Evolutionary conservation across 2,113 vertebrate genomes (phyloP), one percentile per base, ranked within the genome.

Genomic region (Cyprinus carpio): DNA sequence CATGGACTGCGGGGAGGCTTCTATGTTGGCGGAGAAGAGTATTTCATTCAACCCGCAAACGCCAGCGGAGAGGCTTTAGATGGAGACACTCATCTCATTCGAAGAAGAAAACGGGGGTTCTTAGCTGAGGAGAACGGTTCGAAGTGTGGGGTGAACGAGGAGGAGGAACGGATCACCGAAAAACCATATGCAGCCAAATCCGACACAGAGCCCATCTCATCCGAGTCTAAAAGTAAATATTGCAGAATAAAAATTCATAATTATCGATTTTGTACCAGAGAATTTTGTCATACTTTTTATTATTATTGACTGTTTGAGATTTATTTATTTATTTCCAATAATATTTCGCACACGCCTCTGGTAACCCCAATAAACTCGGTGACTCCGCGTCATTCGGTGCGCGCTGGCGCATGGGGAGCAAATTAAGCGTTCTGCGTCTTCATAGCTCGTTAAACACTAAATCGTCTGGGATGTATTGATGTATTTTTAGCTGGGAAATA

Each of bases 101-200:
- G 94, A 88, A 89, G 93, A 82, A 92, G 93, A 86, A 87, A 84
- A 60, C 87, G 92, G 16, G 85, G 78, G 0, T 29, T 82, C 80
- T 62, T 79, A 54, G 74, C 86, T 3, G 90, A 90, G 88, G 93
- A 94, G 79, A 91, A 91, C 43, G 92, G 93, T 64, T 89, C 95
- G 85, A 97, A 96, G 90, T 99, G 97, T 78, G 97, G 96, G 64
- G 97, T 98, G 87, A 88, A 92, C 75, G 97, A 97, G 87, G 89
- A 93, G 80, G 90, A 91, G 85, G 88, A 90, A 82, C 74, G 87
- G 81, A 91, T 94, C 88, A 90, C 93, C 77, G 92, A 84, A 29
- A 93, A 90, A 87, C 90, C 64, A 40, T 40, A 40, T 40, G 40
- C 40, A 0, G 85, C 86, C 23, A 75, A 84, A 69, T 89, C 85